Evolutionary conservation across 2,797 vertebrate species (phyloP), one percentile per base, ranked within the genome.

Genomic region (Mus spretus): DNA sequence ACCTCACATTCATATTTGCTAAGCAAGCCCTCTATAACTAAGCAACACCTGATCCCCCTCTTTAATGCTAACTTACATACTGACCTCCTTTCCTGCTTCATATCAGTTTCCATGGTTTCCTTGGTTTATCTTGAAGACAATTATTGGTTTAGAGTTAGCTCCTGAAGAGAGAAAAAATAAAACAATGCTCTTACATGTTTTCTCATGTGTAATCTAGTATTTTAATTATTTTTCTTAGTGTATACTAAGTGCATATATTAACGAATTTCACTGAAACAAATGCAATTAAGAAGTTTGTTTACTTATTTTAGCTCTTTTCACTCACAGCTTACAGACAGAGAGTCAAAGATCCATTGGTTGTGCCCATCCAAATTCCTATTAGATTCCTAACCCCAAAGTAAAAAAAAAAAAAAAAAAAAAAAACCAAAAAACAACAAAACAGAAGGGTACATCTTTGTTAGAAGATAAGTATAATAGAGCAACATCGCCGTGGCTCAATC

Each of bases 101-200:
- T 44, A 77, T 77, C 37, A 34, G 44, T 82, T 67, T 5, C 61
- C n/a, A 81, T 1, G 31, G 22, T 72, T 77, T 92, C 40, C 44
- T 81, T 22, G 37, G 19, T 19, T 83, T 26, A 28, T 2, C 57
- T 53, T 77, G 10, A 31, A 85, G 53, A 63, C 82, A 80, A 89
- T 80, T 81, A 31, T 89, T 93, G 10, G 70, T 89, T 94, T 53
- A 82, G 34, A 28, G 67, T 87, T 82, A 75, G 20, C 17, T 90
- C 93, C 63, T 87, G 26, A 72, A 92, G 37, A 37, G 87, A 90
- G 4, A 10, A 50, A 50, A 80, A 81, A 63, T 12, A 59, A 94
- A 31, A 89, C 17, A 91, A 75, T 63, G 11, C 24, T 94, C 40
- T 65, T 67, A 83, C 1, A 74, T 47, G 79, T 72, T 40, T 94